Percentiles rank a stretch among this genome's conserved stretches.
These are phyloP conservation scores for Aromia moschata DNA, from an alignment of 2,888 invertebrate species.

Conservation along the genomic window DNA sequence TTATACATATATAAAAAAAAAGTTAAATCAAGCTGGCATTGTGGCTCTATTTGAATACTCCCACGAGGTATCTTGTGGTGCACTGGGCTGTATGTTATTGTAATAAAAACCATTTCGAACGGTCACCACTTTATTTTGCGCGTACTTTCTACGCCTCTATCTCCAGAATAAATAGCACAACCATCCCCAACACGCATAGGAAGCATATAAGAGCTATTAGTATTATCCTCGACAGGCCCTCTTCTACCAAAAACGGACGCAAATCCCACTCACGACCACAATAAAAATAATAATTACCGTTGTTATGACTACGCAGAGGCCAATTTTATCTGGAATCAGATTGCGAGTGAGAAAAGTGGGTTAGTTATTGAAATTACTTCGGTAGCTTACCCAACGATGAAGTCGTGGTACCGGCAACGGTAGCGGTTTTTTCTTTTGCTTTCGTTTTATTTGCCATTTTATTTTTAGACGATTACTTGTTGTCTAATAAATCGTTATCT, in stretches of 20 bases:
- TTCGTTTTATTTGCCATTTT: constrained; percentile 25
- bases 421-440: constrained; percentile 21
- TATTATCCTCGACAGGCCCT: constrained; percentile 32
- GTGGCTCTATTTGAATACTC: constrained; percentile 36
- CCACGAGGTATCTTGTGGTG: constrained; percentile 35
- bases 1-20: not conserved
- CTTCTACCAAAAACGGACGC: constrained; percentile 32
- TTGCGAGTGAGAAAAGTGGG: too few species aligned
- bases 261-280: constrained; percentile 31
- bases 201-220: constrained; percentile 34
- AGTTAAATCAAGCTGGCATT: constrained; percentile 25
- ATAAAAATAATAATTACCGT: constrained; percentile 32
- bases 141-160: constrained; percentile 23
- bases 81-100: constrained; percentile 31
- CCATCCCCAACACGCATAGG: constrained; percentile 28
- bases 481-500: constrained; percentile 12
- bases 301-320: constrained; percentile 33
- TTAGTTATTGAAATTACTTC: too few species aligned
- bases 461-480: constrained; percentile 14
- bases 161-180: constrained; percentile 22
- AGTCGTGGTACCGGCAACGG: constrained; percentile 24
- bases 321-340: constrained; percentile 33
- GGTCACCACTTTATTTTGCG: constrained; percentile 5
- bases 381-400: constrained; percentile 26
- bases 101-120: constrained; percentile 34